phyloP scores from a whole-genome alignment of 2,113 vertebrate genomes.

The Hiodon tergisus region DNA sequence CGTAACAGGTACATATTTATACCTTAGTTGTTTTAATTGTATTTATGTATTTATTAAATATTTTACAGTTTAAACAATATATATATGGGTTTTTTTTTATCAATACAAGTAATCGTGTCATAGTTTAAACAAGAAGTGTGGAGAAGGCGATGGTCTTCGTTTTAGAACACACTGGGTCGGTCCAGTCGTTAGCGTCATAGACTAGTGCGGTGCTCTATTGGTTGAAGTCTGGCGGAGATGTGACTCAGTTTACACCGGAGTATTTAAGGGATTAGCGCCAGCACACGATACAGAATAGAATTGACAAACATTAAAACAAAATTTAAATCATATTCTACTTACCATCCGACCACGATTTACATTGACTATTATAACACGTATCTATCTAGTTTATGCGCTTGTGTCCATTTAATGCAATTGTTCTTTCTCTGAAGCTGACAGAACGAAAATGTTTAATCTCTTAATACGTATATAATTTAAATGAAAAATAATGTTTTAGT shows the following conservation, averaged over 20 bases:
- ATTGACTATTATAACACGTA: conserved; percentile 47
- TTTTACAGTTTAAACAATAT: too few relatives aligned
- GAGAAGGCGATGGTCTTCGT: not conserved
- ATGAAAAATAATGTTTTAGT: too few relatives aligned
- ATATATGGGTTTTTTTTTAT: too few relatives aligned
- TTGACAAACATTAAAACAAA: conserved; percentile 65
- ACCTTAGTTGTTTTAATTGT: too few relatives aligned
- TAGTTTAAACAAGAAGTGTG: conserved; percentile 12
- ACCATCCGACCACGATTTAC: conserved; percentile 48
- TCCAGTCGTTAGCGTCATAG: conserved; percentile 3
- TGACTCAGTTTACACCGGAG: conserved; percentile 42
- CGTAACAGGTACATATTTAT: too few relatives aligned
- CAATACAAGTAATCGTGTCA: not conserved
- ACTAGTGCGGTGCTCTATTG: conserved; percentile 5
- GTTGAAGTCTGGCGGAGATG: conserved; percentile 39
- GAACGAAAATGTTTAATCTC: not conserved
- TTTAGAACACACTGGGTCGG: conserved; percentile 13
- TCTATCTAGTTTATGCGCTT: conserved; percentile 53
- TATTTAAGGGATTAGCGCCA: conserved; percentile 57
- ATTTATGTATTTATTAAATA: too few relatives aligned
- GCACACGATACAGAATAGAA: conserved; percentile 42
- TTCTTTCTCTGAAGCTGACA: conserved; percentile 41
- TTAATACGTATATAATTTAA: too few relatives aligned
- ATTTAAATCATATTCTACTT: conserved; percentile 70
- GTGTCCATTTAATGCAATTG: conserved; percentile 63